phyloP scores from a whole-genome alignment of 2,113 vertebrate species.

The Peromyscus californicus region DNA sequence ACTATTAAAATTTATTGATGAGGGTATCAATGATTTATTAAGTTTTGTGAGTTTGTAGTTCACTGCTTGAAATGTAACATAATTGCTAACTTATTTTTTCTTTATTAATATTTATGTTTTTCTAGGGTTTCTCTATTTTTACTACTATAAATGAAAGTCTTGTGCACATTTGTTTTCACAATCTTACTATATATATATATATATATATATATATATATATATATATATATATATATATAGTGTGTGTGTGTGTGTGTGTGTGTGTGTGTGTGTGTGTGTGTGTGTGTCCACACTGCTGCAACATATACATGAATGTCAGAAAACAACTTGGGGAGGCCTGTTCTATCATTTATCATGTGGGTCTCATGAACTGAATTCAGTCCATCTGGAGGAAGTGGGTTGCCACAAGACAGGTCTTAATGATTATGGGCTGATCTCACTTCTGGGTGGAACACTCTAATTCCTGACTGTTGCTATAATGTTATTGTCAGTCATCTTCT shows the following conservation, averaged over 20 bases:
- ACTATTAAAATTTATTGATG: neutral
- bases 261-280: neutral
- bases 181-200: neutral
- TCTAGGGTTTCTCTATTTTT: neutral
- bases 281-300: neutral
- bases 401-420: neutral
- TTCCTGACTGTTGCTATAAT: neutral
- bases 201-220: too few relatives aligned
- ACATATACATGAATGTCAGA: neutral
- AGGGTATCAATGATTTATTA: neutral
- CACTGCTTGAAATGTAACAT: neutral
- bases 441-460: rapidly evolving
- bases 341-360: neutral
- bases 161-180: neutral
- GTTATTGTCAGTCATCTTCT: too few relatives aligned
- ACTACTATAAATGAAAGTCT: neutral
- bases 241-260: neutral
- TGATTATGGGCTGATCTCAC: neutral
- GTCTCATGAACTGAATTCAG: neutral
- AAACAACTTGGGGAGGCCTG: neutral
- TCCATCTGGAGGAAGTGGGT: neutral
- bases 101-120: neutral
- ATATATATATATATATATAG: too few relatives aligned
- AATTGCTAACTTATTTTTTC: neutral
- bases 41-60: neutral